A percentile compares a stretch with the other conserved stretches of the same genome.
These are phyloP conservation scores for Nomada hirtipes DNA, from an alignment of 2,888 invertebrate species.

Conservation along the genomic window DNA sequence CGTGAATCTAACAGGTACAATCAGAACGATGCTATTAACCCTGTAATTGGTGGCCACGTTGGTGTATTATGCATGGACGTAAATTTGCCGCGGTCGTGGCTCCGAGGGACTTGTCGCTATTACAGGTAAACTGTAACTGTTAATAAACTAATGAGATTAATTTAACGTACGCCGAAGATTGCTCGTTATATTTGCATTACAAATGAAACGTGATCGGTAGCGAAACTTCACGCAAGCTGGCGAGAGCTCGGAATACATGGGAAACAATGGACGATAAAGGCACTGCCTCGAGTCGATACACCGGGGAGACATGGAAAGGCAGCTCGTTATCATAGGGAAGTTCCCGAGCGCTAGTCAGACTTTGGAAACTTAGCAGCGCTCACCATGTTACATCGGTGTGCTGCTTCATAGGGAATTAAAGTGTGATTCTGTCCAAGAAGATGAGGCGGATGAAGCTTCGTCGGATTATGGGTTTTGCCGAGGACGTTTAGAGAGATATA, in stretches of 20 bases:
- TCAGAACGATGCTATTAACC: constrained; percentile 16
- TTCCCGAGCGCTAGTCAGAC: background rate
- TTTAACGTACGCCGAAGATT: too few species aligned
- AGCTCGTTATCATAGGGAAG: background rate
- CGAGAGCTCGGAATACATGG: background rate
- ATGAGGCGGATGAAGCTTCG: too few species aligned
- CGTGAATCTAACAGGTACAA: background rate
- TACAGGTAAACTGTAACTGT: background rate
- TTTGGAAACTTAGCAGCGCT: background rate
- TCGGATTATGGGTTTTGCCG: too few species aligned
- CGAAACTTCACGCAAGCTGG: background rate
- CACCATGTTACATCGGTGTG: background rate
- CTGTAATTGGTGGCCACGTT: constrained; percentile 19
- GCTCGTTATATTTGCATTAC: too few species aligned
- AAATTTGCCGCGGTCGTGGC: background rate
- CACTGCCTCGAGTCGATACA: background rate
- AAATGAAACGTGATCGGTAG: too few species aligned
- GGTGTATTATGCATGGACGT: background rate
- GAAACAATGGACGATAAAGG: constrained; percentile 12
- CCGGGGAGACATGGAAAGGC: background rate
- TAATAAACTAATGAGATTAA: background rate
- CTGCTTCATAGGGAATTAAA: background rate
- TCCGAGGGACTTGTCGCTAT: background rate
- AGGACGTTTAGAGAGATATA: too few species aligned
- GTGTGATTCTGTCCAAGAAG: background rate